Evolutionary conservation across 2,797 vertebrate genomes (phyloP).

Genomic region (Adelosebastes latens): DNA sequence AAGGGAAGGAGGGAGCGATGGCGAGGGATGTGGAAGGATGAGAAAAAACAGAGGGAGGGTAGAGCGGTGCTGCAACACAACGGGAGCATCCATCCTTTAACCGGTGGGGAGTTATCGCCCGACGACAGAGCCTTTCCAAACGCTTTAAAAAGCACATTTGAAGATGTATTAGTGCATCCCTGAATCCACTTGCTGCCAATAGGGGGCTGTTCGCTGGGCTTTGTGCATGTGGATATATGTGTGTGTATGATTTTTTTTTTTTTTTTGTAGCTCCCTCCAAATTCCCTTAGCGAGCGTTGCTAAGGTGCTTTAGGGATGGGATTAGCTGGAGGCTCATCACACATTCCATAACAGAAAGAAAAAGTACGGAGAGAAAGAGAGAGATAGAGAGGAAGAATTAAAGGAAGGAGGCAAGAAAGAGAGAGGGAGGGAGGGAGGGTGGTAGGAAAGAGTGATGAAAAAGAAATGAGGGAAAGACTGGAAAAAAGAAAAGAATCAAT

Average conservation of each 20-base stretch:
- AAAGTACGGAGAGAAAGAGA: slow-evolving; percentile 47
- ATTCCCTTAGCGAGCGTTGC: slow-evolving; percentile 82
- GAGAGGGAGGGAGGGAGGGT: not conserved
- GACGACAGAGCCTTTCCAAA: slow-evolving; percentile 79
- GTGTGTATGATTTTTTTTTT: slow-evolving; percentile 13
- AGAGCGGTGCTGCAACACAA: slow-evolving; percentile 61
- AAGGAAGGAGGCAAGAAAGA: slow-evolving; percentile 22
- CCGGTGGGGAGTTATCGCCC: slow-evolving; percentile 83
- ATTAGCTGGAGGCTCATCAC: slow-evolving; percentile 81
- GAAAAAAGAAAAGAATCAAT: slow-evolving; percentile 2
- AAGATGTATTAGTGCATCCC: slow-evolving; percentile 80
- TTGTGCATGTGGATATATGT: slow-evolving; percentile 49
- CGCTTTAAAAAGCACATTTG: slow-evolving; percentile 78
- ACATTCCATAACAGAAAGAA: slow-evolving; percentile 71
- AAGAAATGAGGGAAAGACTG: not conserved
- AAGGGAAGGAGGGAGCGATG: slow-evolving; percentile 14
- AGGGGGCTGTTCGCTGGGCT: slow-evolving; percentile 70
- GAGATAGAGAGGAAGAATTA: slow-evolving; percentile 40
- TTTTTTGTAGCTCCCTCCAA: slow-evolving; percentile 72
- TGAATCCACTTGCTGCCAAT: slow-evolving; percentile 72
- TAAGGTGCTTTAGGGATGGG: slow-evolving; percentile 83
- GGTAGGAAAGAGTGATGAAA: not conserved
- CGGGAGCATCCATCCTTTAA: slow-evolving; percentile 79
- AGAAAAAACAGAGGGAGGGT: slow-evolving; percentile 56
- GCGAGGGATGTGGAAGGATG: slow-evolving; percentile 51